phyloP scores from a whole-genome alignment of 2,797 vertebrate genomes.

The Euthynnus affinis region DNA sequence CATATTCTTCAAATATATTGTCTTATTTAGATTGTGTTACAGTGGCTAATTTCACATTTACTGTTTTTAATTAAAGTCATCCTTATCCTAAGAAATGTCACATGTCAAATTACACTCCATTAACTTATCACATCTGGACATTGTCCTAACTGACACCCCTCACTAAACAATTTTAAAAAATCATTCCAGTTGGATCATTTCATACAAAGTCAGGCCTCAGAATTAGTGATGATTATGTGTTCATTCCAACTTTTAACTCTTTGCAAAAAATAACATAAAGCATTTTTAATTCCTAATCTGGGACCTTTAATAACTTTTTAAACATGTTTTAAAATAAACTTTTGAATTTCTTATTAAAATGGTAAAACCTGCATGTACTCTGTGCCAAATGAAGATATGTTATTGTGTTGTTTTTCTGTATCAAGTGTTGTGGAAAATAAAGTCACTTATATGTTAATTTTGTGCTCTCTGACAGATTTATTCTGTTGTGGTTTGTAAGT shows the following conservation, averaged over 20 bases:
- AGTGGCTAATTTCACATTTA: not conserved
- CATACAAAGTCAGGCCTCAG: not conserved
- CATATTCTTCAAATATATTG: not conserved
- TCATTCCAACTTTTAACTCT: not conserved
- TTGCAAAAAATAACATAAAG: not conserved
- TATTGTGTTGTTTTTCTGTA: not conserved
- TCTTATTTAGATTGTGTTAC: not conserved
- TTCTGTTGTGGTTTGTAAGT: not conserved
- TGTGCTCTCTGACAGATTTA: not conserved
- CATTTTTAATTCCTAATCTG: not conserved
- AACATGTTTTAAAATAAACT: conserved; percentile 15
- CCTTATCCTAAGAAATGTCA: not conserved
- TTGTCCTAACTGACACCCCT: not conserved
- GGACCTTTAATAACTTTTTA: not conserved
- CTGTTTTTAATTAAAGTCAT: not conserved
- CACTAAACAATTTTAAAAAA: not conserved
- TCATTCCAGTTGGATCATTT: not conserved
- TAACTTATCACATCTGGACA: conserved; percentile 2
- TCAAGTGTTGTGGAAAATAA: conserved; percentile 42
- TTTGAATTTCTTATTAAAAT: conserved; percentile 5
- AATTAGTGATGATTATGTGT: not conserved
- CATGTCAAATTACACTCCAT: not conserved
- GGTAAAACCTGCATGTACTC: not conserved
- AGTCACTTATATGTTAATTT: not conserved
- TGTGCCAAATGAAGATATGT: not conserved